Conservation (phyloP, 2,113 vertebrate genomes). For the Odobenus rosmarus region DNA sequence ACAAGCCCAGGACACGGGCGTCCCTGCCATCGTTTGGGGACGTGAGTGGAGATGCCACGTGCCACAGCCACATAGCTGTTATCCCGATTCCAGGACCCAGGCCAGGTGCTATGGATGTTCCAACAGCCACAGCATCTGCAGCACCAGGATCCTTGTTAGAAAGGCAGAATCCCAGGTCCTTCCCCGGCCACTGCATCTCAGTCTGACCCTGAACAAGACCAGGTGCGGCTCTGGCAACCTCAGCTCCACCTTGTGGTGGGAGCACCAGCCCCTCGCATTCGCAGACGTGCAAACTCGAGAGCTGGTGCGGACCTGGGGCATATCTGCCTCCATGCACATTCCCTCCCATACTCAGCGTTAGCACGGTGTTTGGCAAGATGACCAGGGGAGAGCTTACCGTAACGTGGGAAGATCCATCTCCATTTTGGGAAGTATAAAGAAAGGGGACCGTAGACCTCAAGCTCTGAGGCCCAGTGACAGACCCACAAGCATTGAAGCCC, state of each 20-base stretch:
- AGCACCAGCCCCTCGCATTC: fast-evolving
- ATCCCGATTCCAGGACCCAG: background rate
- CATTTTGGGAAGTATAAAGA: background rate
- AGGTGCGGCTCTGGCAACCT: fast-evolving
- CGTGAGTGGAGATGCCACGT: fast-evolving
- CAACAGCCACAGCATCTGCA: background rate
- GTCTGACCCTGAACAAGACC: background rate
- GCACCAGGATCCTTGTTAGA: fast-evolving
- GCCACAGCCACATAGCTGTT: fast-evolving
- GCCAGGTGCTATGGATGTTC: fast-evolving
- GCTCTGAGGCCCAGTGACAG: background rate
- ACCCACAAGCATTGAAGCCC: no score
- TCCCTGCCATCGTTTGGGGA: no score
- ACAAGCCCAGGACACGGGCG: fast-evolving
- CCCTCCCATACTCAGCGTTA: background rate
- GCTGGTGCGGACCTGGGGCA: fast-evolving
- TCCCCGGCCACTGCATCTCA: fast-evolving
- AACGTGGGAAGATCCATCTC: fast-evolving
- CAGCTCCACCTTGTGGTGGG: fast-evolving
- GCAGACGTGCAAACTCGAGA: fast-evolving
- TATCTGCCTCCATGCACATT: fast-evolving
- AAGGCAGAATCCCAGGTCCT: background rate
- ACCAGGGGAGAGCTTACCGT: background rate
- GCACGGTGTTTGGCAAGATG: fast-evolving
- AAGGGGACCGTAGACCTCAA: background rate